Evolutionary conservation across 1,140 invertebrate genomes (phyloP).

Genomic region (Drosophila varians): DNA sequence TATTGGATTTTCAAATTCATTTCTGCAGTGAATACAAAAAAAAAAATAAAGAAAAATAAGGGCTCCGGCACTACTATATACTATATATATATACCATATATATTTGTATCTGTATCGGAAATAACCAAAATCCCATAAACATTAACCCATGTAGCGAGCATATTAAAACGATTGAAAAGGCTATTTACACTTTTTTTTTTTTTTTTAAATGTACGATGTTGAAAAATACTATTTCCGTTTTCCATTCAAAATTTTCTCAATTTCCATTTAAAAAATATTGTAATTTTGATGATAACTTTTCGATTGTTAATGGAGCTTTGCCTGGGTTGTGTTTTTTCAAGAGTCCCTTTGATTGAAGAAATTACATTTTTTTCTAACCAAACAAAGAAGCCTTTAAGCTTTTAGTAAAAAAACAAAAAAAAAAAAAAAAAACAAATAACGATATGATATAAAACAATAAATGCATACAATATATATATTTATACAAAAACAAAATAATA

Average conservation of each 20-base stretch:
- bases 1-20: neutral
- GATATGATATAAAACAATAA: slow-evolving; percentile 16
- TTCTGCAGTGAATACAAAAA: neutral
- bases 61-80: neutral
- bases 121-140: slow-evolving; percentile 18
- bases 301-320: slow-evolving; percentile 26
- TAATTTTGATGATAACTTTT: slow-evolving; percentile 2
- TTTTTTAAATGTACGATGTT: too few relatives aligned
- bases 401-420: slow-evolving; percentile 29
- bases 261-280: neutral
- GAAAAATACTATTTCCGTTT: too few relatives aligned
- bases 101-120: slow-evolving; percentile 10
- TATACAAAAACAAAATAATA: slow-evolving; percentile 23
- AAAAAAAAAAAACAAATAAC: neutral
- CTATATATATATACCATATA: slow-evolving; percentile 1
- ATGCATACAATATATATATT: slow-evolving; percentile 46
- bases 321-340: slow-evolving; percentile 34
- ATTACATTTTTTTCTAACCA: slow-evolving; percentile 10
- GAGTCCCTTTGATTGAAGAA: slow-evolving; percentile 12
- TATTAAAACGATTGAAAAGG: slow-evolving; percentile 19
- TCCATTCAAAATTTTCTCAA: neutral
- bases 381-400: slow-evolving; percentile 35
- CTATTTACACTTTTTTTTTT: neutral
- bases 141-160: slow-evolving; percentile 24
- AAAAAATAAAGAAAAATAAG: too few relatives aligned